Conservation (phyloP, 2,888 invertebrate genomes). For the Pecten maximus region DNA sequence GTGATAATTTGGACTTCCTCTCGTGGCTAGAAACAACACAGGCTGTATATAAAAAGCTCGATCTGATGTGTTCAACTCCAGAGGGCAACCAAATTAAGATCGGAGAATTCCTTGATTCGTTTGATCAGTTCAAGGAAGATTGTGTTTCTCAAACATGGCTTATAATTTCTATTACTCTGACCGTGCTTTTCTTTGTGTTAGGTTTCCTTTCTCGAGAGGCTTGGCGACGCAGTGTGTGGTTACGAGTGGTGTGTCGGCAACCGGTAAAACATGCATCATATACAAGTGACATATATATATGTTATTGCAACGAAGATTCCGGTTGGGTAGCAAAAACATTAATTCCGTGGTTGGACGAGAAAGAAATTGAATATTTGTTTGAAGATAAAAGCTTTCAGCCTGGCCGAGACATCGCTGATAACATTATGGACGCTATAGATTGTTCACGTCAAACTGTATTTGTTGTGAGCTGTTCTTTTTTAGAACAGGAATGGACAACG, state of each 20-base stretch:
- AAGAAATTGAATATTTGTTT: neutral
- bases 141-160: neutral
- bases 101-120: neutral
- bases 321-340: neutral
- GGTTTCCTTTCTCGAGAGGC: neutral
- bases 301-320: neutral
- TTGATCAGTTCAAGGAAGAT: neutral
- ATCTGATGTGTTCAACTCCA: neutral
- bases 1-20: neutral
- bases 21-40: neutral
- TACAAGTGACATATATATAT: neutral
- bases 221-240: neutral
- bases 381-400: neutral
- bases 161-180: neutral
- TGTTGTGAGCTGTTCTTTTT: neutral
- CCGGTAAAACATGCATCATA: neutral
- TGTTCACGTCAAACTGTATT: neutral
- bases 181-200: neutral
- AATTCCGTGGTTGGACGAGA: neutral
- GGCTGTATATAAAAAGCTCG: neutral
- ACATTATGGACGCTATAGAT: neutral
- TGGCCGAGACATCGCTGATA: neutral
- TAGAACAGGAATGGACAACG: neutral
- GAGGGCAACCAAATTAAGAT: neutral
- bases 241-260: neutral